Percentiles rank a stretch among this genome's conserved stretches.
phyloP scores from a whole-genome alignment of 53 echinoderm and acorn worm genomes.

The Echinometra lucunter region DNA sequence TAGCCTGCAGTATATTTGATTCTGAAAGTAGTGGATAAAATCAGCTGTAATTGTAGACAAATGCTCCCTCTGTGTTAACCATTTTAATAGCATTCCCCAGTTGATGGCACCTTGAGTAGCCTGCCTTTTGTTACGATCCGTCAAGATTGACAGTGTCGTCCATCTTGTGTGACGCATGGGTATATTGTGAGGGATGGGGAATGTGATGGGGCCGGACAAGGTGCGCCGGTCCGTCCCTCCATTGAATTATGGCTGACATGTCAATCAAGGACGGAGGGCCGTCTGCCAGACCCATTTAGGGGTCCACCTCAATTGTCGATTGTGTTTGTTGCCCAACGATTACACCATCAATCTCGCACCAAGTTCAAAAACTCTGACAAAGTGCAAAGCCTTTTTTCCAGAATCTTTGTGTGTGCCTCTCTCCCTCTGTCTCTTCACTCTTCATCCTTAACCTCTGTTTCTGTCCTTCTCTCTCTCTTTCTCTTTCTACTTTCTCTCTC shows the following conservation, averaged over 20 bases:
- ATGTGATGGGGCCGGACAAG: conserved; percentile 45
- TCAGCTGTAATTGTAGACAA: background rate
- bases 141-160: conserved; percentile 26
- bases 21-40: background rate
- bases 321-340: conserved; percentile 55
- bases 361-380: conserved; percentile 38
- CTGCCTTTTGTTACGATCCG: background rate
- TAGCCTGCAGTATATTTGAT: background rate
- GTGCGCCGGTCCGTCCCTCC: conserved; percentile 6
- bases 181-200: conserved; percentile 37
- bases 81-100: background rate
- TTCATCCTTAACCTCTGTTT: background rate
- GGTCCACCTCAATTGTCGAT: conserved; percentile 55
- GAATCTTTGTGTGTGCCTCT: too few relatives aligned
- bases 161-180: conserved; percentile 1
- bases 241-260: conserved; percentile 26
- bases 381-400: conserved; percentile 11
- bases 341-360: conserved; percentile 52
- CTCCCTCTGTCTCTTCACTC: too few relatives aligned
- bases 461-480: background rate
- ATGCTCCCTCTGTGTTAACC: background rate
- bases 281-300: conserved; percentile 43
- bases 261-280: conserved; percentile 12
- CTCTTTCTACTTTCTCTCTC: background rate
- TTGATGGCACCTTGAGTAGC: background rate